A percentile compares a stretch with the other conserved stretches of the same genome.
Conservation (phyloP, 1,140 invertebrate species). For the Panonychus citri region DNA sequence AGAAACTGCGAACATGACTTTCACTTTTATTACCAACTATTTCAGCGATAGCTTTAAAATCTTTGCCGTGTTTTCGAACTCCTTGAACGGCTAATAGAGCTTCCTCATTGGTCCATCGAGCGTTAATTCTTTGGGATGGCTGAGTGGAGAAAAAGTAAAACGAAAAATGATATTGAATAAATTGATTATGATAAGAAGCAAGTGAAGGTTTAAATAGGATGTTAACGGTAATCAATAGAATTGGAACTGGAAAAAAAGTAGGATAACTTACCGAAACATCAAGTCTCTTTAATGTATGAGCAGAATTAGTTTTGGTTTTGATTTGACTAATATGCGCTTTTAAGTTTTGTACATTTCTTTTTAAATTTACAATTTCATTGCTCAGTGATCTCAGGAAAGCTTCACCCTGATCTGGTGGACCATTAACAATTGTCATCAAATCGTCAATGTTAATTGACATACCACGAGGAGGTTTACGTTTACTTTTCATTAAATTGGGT, state of each 20-base stretch:
- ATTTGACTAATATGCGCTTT: slow-evolving; percentile 70
- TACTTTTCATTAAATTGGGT: slow-evolving; percentile 33
- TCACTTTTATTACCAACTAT: slow-evolving; percentile 85
- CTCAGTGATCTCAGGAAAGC: slow-evolving; percentile 70
- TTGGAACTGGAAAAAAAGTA: too few relatives aligned
- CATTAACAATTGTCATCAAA: slow-evolving; percentile 56
- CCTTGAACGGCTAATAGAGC: slow-evolving; percentile 65
- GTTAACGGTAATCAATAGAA: too few relatives aligned
- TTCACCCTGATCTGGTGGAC: slow-evolving; percentile 42
- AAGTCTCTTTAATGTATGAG: slow-evolving; percentile 42
- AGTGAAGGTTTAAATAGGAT: too few relatives aligned
- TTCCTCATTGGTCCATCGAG: slow-evolving; percentile 80
- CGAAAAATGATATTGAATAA: background rate
- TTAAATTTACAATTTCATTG: slow-evolving; percentile 70
- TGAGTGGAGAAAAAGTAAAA: background rate
- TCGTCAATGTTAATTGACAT: slow-evolving; percentile 95
- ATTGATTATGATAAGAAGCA: too few relatives aligned
- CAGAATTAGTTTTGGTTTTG: slow-evolving; percentile 33
- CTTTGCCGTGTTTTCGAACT: slow-evolving; percentile 77
- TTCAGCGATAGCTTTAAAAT: slow-evolving; percentile 84
- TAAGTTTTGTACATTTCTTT: slow-evolving; percentile 84
- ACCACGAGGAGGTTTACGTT: slow-evolving; percentile 72
- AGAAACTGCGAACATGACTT: slow-evolving; percentile 68
- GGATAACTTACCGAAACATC: slow-evolving; percentile 24
- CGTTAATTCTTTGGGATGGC: slow-evolving; percentile 36